Percentiles rank a stretch among this genome's conserved stretches.
Conservation (phyloP, 2,888 invertebrate species). For the Oasisia sp. region DNA sequence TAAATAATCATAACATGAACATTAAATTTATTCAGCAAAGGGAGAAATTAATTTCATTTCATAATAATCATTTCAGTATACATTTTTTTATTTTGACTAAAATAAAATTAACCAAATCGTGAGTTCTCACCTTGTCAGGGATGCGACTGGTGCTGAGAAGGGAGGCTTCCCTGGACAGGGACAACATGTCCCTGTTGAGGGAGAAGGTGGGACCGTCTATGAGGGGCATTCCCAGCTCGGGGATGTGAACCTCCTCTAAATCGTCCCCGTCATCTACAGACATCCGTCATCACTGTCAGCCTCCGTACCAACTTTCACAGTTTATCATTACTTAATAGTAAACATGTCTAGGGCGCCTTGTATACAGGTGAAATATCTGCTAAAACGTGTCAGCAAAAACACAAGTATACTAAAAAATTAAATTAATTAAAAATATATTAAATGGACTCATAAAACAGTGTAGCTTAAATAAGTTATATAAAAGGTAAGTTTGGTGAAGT, state of each 20-base stretch:
- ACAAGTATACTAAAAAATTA: too few relatives aligned
- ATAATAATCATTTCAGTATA: too few relatives aligned
- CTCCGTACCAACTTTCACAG: not conserved
- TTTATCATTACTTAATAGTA: not conserved
- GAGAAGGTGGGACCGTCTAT: not conserved
- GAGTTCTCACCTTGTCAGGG: not conserved
- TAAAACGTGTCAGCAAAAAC: too few relatives aligned
- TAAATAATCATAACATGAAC: not conserved
- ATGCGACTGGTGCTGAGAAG: not conserved
- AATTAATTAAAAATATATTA: too few relatives aligned
- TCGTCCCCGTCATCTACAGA: not conserved
- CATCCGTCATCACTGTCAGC: not conserved
- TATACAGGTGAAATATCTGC: too few relatives aligned
- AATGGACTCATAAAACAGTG: too few relatives aligned
- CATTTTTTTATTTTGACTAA: not conserved
- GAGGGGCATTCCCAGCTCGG: not conserved
- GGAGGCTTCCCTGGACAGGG: conserved; percentile 13
- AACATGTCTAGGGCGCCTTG: too few relatives aligned
- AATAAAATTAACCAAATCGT: not conserved
- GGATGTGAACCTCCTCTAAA: not conserved
- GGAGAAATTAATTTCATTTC: not conserved
- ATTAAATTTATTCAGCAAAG: not conserved
- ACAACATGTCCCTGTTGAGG: not conserved
- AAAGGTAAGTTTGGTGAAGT: too few relatives aligned
- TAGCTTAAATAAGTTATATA: too few relatives aligned